These are phyloP conservation scores for Gymnogyps californianus DNA, from an alignment of 2,113 vertebrate species.

Conservation along the genomic window DNA sequence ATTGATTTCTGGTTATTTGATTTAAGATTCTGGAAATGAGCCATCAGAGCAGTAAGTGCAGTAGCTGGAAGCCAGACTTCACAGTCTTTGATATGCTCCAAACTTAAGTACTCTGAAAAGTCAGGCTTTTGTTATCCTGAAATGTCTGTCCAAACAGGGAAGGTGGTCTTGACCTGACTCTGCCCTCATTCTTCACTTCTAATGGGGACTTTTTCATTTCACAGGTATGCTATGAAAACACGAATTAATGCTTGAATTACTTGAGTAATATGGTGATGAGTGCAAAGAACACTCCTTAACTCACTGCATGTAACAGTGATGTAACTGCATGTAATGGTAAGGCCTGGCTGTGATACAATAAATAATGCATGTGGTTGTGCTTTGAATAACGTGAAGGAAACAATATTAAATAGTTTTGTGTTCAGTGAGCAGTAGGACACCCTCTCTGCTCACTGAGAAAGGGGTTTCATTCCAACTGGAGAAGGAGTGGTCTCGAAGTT, in stretches of 20 bases:
- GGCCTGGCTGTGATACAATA: neutral
- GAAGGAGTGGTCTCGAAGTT: neutral
- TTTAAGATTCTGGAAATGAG: neutral
- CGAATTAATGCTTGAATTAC: neutral
- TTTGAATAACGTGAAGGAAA: neutral
- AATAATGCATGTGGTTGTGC: neutral
- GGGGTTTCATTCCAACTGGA: neutral
- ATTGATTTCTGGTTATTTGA: neutral
- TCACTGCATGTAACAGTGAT: neutral
- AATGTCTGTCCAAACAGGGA: neutral
- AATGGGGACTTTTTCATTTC: neutral
- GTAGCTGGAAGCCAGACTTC: neutral
- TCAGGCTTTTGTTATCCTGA: neutral
- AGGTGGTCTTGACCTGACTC: neutral
- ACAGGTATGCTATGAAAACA: neutral
- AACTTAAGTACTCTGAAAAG: neutral
- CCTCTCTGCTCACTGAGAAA: neutral
- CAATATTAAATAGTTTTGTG: neutral
- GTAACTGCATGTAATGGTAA: neutral
- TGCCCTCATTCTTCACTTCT: neutral
- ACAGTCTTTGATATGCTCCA: neutral
- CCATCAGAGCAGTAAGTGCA: neutral
- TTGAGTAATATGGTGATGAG: neutral
- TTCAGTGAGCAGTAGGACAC: neutral
- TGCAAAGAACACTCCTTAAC: neutral